These are phyloP conservation scores for Linhomoeus sp. DNA, from an alignment of 2,888 invertebrate genomes.

Conservation along the genomic window DNA sequence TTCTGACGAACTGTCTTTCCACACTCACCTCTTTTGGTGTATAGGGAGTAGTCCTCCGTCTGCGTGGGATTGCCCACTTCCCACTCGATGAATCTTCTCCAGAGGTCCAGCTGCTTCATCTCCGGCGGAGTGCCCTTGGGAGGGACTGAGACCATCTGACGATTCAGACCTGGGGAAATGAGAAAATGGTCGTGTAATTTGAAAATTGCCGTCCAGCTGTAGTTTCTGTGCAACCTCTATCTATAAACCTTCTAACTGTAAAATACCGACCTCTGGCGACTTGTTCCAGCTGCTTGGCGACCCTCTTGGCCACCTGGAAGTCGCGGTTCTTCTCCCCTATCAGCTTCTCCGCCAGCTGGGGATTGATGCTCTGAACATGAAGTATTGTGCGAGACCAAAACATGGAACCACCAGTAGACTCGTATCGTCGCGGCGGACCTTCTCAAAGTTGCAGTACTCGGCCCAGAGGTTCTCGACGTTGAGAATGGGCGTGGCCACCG, in stretches of 20 bases:
- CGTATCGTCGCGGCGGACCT: no score
- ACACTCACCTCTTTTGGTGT: conserved; percentile 66
- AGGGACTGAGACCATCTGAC: conserved; percentile 59
- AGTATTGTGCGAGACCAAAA: no score
- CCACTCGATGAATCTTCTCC: conserved; percentile 97
- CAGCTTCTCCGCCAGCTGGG: conserved; percentile 84
- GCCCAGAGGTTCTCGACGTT: conserved; percentile 83
- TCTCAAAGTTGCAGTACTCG: conserved; percentile 87
- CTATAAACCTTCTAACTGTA: no score
- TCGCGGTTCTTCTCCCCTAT: conserved; percentile 84
- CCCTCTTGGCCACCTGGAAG: conserved; percentile 67
- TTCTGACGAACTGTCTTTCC: no score
- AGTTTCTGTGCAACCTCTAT: no score
- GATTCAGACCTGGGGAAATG: not conserved
- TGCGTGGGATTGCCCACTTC: conserved; percentile 87
- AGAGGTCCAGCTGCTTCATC: conserved; percentile 53
- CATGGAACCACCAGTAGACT: no score
- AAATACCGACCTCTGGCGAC: conserved; percentile 77
- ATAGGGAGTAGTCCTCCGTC: conserved; percentile 79
- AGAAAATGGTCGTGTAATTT: not conserved
- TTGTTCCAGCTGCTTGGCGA: conserved; percentile 84
- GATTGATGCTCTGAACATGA: conserved; percentile 64
- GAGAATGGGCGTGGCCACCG: conserved; percentile 84
- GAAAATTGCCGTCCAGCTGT: no score
- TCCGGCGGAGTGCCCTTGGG: conserved; percentile 42